Percentiles rank a stretch among this genome's conserved stretches.
phyloP scores from a whole-genome alignment of 2,888 invertebrate genomes.

The Hydroisotoma schaefferi region DNA sequence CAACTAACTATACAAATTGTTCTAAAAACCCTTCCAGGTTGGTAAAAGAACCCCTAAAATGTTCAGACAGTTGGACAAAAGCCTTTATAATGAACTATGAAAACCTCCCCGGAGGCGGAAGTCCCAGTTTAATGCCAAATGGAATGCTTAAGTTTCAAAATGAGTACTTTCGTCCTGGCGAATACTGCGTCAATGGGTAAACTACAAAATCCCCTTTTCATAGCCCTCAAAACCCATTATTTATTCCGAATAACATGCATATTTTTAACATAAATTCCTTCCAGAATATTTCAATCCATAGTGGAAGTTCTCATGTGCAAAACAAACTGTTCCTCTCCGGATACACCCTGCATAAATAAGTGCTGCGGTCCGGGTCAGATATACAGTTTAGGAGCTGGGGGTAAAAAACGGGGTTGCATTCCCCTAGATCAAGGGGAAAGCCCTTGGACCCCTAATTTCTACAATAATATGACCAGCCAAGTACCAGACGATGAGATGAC shows the following conservation, averaged over 20 bases:
- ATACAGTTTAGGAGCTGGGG: constrained; percentile 31
- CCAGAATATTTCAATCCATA: constrained; percentile 29
- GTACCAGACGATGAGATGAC: constrained; percentile 18
- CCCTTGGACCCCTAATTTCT: constrained; percentile 25
- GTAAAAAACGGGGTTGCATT: constrained; percentile 31
- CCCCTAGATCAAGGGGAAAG: constrained; percentile 17
- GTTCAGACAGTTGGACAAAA: constrained; percentile 28
- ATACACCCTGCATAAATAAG: constrained; percentile 34
- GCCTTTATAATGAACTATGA: constrained; percentile 32
- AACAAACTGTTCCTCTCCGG: constrained; percentile 31
- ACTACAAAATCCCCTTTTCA: too few species aligned
- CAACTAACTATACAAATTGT: not conserved
- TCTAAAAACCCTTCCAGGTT: constrained; percentile 6
- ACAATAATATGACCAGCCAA: constrained; percentile 25
- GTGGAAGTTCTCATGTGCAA: constrained; percentile 40
- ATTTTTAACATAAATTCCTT: not conserved
- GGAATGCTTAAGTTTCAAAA: constrained; percentile 32
- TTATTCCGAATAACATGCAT: too few species aligned
- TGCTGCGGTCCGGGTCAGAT: constrained; percentile 36
- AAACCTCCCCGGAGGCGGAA: constrained; percentile 25
- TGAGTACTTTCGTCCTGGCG: constrained; percentile 29
- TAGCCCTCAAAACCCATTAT: too few species aligned
- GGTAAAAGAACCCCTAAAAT: constrained; percentile 24
- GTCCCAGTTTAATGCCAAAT: constrained; percentile 33
- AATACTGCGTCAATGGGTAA: constrained; percentile 29